Evolutionary conservation across 2,113 vertebrate species (phyloP).

Genomic region (Xenus cinereus): DNA sequence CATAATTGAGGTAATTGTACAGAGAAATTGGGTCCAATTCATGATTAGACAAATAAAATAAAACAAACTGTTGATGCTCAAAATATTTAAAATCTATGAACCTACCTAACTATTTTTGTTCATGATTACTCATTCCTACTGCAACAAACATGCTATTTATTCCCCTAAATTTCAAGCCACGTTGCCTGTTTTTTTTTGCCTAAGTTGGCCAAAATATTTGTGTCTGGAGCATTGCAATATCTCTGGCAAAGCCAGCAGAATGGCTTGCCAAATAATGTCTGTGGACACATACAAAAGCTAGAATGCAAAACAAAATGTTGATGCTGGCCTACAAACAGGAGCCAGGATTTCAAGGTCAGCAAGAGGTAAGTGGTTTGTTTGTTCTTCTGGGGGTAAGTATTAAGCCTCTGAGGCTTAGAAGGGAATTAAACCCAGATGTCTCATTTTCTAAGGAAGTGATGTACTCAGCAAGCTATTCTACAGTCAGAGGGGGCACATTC

Average conservation of each 20-base stretch:
- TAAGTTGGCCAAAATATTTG: neutral
- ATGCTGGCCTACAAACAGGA: neutral
- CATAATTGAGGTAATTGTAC: neutral
- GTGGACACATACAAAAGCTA: neutral
- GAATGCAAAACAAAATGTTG: neutral
- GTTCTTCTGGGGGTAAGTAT: neutral
- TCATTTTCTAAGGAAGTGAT: constrained; percentile 22
- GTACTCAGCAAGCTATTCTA: neutral
- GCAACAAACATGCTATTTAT: neutral
- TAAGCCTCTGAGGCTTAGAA: constrained; percentile 20
- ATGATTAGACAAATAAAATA: neutral
- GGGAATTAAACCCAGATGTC: constrained; percentile 22
- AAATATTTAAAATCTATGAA: neutral
- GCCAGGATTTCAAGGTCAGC: neutral
- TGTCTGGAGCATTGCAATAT: neutral
- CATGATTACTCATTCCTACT: neutral
- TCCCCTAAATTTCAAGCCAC: neutral
- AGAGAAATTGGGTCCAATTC: neutral
- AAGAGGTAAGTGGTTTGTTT: neutral
- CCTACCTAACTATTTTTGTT: neutral
- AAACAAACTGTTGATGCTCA: neutral
- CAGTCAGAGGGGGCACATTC: neutral
- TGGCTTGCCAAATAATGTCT: neutral
- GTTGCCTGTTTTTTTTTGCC: neutral
- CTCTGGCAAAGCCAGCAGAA: neutral